phyloP scores from a whole-genome alignment of 2,113 vertebrate genomes.

The Pogona vitticeps region DNA sequence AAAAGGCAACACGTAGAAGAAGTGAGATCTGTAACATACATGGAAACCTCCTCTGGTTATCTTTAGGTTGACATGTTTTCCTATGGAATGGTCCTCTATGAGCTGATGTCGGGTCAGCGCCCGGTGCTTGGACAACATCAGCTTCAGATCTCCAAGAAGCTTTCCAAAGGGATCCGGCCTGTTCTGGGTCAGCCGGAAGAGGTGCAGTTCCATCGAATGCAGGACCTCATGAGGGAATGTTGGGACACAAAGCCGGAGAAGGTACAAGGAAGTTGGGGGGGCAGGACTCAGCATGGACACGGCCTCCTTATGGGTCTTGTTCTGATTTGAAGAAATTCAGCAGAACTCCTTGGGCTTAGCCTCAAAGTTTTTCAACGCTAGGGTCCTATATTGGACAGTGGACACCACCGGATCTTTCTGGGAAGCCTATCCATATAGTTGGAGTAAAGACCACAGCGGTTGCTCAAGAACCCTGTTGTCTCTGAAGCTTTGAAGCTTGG shows the following conservation, averaged over 20 bases:
- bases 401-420: neutral
- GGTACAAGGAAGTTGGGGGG: constrained; percentile 70
- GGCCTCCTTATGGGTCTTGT: neutral
- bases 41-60: neutral
- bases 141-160: constrained; percentile 93
- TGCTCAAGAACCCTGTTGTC: neutral
- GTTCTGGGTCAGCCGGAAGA: constrained; percentile 85
- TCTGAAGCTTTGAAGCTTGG: neutral
- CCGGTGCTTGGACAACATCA: constrained; percentile 91
- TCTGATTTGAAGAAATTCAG: neutral
- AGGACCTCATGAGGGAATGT: constrained; percentile 88
- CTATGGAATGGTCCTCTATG: constrained; percentile 95
- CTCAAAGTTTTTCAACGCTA: no score
- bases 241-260: constrained; percentile 98
- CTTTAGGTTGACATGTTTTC: constrained; percentile 97
- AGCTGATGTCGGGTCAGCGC: constrained; percentile 89
- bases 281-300: no score
- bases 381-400: neutral
- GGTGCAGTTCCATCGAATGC: constrained; percentile 89
- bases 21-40: neutral
- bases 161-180: constrained; percentile 91
- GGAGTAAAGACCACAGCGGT: neutral
- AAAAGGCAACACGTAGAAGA: neutral
- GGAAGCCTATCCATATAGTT: no score
- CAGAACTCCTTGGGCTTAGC: no score